Conservation (phyloP, 2,888 invertebrate species). For the Oscheius myriophilus region DNA sequence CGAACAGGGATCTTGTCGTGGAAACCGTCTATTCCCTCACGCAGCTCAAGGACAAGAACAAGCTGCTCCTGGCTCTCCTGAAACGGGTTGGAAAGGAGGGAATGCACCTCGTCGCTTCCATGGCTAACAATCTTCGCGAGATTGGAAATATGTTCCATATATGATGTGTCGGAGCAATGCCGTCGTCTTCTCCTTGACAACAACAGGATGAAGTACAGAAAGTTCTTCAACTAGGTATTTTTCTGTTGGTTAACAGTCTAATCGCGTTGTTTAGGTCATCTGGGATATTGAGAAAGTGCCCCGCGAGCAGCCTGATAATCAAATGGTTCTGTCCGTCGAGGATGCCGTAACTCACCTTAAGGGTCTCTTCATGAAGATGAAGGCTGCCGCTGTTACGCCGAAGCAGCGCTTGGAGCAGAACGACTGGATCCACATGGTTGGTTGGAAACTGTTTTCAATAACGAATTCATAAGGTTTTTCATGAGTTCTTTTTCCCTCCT, state of each 20-base stretch:
- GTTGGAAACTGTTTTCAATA: too few relatives aligned
- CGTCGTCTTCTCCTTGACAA: conserved; percentile 43
- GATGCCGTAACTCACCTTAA: conserved; percentile 26
- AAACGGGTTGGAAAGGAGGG: conserved; percentile 33
- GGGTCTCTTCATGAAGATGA: conserved; percentile 8
- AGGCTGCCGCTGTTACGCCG: background rate
- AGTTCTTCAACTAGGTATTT: conserved; percentile 35
- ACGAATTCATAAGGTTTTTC: conserved; percentile 46
- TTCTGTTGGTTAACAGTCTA: background rate
- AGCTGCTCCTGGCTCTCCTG: conserved; percentile 46
- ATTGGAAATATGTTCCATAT: conserved; percentile 57
- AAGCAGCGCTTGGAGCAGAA: conserved; percentile 29
- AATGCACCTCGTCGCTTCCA: conserved; percentile 39
- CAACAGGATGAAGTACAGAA: conserved; percentile 35
- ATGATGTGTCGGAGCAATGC: conserved; percentile 42
- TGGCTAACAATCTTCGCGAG: conserved; percentile 50
- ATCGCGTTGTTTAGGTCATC: conserved; percentile 13
- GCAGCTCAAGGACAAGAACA: conserved; percentile 56
- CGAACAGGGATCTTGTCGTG: conserved; percentile 59
- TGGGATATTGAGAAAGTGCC: conserved; percentile 33
- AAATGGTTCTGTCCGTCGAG: conserved; percentile 28
- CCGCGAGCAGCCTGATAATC: conserved; percentile 4
- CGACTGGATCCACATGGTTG: conserved; percentile 38
- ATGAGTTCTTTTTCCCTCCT: conserved; percentile 65
- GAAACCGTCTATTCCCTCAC: conserved; percentile 69